A percentile compares a stretch with the other conserved stretches of the same genome.
phyloP scores from a whole-genome alignment of 2,797 vertebrate genomes.

The Oreortyx pictus region DNA sequence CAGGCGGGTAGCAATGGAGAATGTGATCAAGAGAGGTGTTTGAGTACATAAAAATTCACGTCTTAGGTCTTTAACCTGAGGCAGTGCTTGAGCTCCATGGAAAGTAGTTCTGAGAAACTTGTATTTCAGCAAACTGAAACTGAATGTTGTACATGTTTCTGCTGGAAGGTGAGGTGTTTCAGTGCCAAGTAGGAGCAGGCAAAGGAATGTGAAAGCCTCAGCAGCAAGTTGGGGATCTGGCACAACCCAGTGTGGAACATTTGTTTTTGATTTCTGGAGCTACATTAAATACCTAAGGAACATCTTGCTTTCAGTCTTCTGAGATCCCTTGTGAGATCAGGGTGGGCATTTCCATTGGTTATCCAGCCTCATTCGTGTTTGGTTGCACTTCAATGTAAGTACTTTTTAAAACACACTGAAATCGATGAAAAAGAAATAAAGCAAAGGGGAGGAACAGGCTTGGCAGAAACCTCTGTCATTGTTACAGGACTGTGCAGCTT shows the following conservation, averaged over 20 bases:
- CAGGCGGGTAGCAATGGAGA: background rate
- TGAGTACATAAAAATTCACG: background rate
- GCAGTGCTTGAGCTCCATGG: background rate
- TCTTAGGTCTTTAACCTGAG: background rate
- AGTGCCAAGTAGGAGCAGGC: background rate
- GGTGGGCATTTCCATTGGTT: background rate
- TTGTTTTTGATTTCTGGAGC: background rate
- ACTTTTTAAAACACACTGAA: conserved; percentile 39
- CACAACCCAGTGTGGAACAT: background rate
- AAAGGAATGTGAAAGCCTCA: background rate
- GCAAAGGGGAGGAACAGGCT: background rate
- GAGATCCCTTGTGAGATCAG: background rate
- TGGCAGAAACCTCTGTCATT: conserved; percentile 26
- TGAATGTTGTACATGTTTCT: background rate
- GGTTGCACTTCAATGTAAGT: background rate
- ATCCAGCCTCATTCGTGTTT: background rate
- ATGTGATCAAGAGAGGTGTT: background rate
- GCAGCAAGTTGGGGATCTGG: background rate
- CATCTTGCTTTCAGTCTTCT: background rate
- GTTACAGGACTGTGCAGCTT: conserved; percentile 35
- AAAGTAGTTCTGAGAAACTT: background rate
- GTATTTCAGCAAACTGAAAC: background rate
- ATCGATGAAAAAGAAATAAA: conserved; percentile 25
- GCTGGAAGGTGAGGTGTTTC: background rate
- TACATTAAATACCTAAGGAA: background rate